phyloP scores from a whole-genome alignment of 2,888 invertebrate species.

The Dryococelus australis region DNA sequence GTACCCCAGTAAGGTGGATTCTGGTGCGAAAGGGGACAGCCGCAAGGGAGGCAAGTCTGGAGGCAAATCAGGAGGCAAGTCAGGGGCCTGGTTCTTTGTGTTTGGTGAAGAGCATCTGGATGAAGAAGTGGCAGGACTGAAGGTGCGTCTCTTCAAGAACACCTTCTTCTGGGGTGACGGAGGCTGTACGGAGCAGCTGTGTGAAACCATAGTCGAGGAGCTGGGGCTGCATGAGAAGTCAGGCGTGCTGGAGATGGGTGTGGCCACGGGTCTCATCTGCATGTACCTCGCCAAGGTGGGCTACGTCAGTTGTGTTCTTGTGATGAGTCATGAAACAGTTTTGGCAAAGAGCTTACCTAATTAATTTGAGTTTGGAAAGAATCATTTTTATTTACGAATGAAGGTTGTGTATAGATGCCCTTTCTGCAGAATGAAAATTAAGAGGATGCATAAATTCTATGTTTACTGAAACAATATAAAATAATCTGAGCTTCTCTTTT shows the following conservation, averaged over 20 bases:
- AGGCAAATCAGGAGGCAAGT: neutral
- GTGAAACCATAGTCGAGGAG: neutral
- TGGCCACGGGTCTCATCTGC: neutral
- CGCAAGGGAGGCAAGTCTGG: neutral
- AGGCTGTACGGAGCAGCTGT: neutral
- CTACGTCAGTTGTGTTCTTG: too few relatives aligned
- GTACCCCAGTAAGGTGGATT: too few relatives aligned
- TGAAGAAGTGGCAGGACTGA: neutral
- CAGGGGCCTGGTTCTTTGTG: neutral
- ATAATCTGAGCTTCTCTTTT: too few relatives aligned
- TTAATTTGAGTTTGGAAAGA: too few relatives aligned
- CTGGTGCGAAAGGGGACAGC: neutral
- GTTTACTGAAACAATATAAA: too few relatives aligned
- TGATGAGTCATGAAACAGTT: too few relatives aligned
- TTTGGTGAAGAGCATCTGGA: neutral
- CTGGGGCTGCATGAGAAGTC: neutral
- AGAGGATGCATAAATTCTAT: too few relatives aligned
- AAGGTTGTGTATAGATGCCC: too few relatives aligned
- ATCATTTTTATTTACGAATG: too few relatives aligned
- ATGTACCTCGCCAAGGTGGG: neutral
- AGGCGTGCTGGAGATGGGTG: neutral
- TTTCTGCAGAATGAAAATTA: too few relatives aligned
- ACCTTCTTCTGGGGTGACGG: slow-evolving; percentile 16
- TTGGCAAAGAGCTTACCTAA: too few relatives aligned
- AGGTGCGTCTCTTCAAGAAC: neutral